Evolutionary conservation across 1,140 invertebrate genomes (phyloP).

Genomic region (Drosophila pallidifrons): DNA sequence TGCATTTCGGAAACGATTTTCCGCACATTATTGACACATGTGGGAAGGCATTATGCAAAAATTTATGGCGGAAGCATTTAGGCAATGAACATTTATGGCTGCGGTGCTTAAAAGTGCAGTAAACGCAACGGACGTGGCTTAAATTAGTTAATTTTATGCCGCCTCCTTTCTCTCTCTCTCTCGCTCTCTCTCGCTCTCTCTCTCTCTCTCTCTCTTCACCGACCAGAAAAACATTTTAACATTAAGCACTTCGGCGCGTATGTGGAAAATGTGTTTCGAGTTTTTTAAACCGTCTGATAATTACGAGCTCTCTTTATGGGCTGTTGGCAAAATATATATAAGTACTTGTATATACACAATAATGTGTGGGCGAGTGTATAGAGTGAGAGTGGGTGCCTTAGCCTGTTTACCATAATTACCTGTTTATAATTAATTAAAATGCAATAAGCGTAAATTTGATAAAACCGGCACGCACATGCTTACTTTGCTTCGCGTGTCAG

Average conservation of each 20-base stretch:
- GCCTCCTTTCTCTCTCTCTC: neutral
- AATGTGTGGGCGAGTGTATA: conserved; percentile 26
- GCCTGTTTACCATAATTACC: conserved; percentile 81
- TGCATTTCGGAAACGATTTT: conserved; percentile 39
- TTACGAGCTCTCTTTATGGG: conserved; percentile 35
- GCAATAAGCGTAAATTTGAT: conserved; percentile 84
- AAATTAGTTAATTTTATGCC: conserved; percentile 63
- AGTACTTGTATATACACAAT: conserved; percentile 20
- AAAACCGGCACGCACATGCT: conserved; percentile 72
- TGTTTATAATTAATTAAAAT: conserved; percentile 84
- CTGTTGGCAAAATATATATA: conserved; percentile 46
- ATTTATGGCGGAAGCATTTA: conserved; percentile 66
- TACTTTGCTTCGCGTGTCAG: conserved; percentile 55
- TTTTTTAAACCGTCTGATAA: conserved; percentile 28
- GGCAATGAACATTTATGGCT: conserved; percentile 47
- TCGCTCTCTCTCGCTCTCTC: too few species aligned
- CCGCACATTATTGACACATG: conserved; percentile 62
- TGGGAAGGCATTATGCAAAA: conserved; percentile 51
- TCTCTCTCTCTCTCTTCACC: neutral
- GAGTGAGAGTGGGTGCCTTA: conserved; percentile 35
- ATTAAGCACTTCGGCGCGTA: conserved; percentile 19
- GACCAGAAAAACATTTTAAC: neutral
- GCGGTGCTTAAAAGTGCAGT: conserved; percentile 61
- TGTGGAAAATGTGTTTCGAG: conserved; percentile 12
- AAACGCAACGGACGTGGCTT: conserved; percentile 41